Base-by-base conservation (phyloP, 2,888 invertebrate genomes). In the Lysandra bellargus region DNA sequence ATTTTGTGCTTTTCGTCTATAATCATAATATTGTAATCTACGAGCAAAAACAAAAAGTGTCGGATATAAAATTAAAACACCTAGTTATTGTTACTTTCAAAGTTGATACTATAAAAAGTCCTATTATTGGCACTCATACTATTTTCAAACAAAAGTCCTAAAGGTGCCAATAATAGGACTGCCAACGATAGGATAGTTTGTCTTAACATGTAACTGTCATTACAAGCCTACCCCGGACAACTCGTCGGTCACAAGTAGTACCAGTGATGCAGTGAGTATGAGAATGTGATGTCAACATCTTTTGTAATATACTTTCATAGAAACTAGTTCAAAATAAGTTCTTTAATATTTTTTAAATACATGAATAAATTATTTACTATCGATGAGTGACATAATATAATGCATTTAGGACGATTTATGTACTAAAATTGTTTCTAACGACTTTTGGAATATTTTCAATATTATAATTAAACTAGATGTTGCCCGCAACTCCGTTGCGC, bases 231-330 rank as follows among this genome's bases (percentile, higher is more conserved):
- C 94, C 83, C 94, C 94, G 94, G 94, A 94, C 84, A 93, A 90
- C 81, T 93, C 94, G 0, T 94, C 94, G 37, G 94, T 94, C 40
- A 94, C 94, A 80, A 94, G 94, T 88, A 94, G 94, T 85, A 94
- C 94, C 2, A 94, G 94, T 83, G 94, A 94, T 88, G 93, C 94
- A 89, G 94, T 94, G 92, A 94, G 94, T 94, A 93, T 90, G 86
- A 84, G 87, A 89, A 91, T 88, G 92, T 92, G 91, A 91, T 92
- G 89, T 91, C 89, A 60, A 79, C 57, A 82, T 74, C 78, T 80
- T 81, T 44, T 72, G 72, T 79, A 77, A 78, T 49, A 78, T 69
- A 64, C 23, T 30, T 9, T 3, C 1, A 30, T 64, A 12, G 23
- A 64, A 30, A 30, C 2, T 64, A 23, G 23, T 0, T 5, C 23